Conservation (phyloP, 2,797 vertebrate species). For the Bovichtus variegatus region DNA sequence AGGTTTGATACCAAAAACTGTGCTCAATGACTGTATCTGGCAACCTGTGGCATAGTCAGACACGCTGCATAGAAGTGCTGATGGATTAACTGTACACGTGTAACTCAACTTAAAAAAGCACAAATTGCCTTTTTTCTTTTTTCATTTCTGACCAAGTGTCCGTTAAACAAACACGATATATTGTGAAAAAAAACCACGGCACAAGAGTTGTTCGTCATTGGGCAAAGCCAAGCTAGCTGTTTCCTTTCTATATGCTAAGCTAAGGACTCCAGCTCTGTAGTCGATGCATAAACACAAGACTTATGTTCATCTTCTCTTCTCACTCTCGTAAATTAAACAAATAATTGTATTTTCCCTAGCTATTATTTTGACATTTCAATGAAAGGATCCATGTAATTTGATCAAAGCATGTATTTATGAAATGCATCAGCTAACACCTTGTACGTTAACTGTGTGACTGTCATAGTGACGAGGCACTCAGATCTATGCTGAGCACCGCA, state of each 20-base stretch:
- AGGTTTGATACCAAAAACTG: neutral
- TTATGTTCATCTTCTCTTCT: neutral
- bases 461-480: slow-evolving; percentile 8
- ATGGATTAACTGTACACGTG: neutral
- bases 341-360: neutral
- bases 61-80: neutral
- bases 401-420: neutral
- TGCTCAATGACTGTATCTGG: neutral
- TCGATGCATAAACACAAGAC: neutral
- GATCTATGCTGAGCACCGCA: neutral
- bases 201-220: neutral
- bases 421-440: neutral
- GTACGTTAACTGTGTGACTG: slow-evolving; percentile 1
- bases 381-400: slow-evolving; percentile 11
- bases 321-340: neutral
- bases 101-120: neutral
- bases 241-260: neutral
- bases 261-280: neutral
- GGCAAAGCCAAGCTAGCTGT: neutral
- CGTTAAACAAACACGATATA: neutral
- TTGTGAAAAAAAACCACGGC: neutral
- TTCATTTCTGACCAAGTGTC: neutral
- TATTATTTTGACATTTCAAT: slow-evolving; percentile 12
- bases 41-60: neutral
- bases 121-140: neutral